Conservation (phyloP, 2,888 invertebrate species). For the Tanytarsus gracilentus region DNA sequence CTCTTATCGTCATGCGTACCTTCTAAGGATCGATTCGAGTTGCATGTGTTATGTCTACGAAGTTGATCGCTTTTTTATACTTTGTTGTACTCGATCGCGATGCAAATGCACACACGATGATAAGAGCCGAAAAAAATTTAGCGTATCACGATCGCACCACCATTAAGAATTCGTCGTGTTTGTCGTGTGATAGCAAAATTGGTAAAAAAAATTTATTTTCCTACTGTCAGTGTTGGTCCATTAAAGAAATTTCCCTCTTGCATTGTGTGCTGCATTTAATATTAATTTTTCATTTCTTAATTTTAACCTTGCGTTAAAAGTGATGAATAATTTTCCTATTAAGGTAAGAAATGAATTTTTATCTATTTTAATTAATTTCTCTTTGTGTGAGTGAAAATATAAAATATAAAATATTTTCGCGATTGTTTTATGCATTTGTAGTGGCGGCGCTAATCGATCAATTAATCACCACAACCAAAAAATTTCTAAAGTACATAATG, state of each 20-base stretch:
- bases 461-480: no score
- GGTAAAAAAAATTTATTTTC: no score
- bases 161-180: no score
- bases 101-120: conserved; percentile 1
- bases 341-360: conserved; percentile 17
- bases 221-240: no score
- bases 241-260: no score
- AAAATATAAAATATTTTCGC: not conserved
- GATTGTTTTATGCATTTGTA: not conserved
- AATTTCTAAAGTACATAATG: no score
- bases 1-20: conserved; percentile 3
- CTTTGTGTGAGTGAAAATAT: not conserved
- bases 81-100: conserved; percentile 17
- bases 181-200: no score
- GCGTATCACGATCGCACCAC: no score
- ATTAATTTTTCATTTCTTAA: no score
- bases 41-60: conserved; percentile 5
- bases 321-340: conserved; percentile 10
- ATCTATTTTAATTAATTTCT: not conserved
- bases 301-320: no score
- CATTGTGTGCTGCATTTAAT: no score
- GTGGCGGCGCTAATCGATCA: conserved; percentile 10
- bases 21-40: conserved; percentile 24
- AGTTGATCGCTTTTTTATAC: conserved; percentile 3
- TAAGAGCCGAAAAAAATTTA: conserved; percentile 17